Evolutionary conservation across 1,140 invertebrate species (phyloP).

Genomic region (Drosophila erecta): DNA sequence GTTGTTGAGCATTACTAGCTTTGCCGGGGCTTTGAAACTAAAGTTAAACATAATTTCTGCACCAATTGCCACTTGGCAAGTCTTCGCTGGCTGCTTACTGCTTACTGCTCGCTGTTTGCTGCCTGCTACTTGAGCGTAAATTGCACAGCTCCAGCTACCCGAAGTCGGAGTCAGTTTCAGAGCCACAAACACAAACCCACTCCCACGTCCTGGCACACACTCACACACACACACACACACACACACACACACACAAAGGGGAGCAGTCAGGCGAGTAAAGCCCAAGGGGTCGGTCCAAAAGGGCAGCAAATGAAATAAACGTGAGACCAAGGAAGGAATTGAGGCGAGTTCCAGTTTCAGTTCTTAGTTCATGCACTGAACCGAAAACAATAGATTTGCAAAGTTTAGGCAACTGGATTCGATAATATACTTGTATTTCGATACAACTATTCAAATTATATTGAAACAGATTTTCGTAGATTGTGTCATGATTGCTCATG

Average conservation of each 20-base stretch:
- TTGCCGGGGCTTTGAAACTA: conserved; percentile 69
- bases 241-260: conserved; percentile 56
- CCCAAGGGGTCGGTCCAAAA: conserved; percentile 32
- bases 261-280: conserved; percentile 64
- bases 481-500: too few species aligned
- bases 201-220: conserved; percentile 31
- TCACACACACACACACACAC: conserved; percentile 49
- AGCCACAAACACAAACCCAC: conserved; percentile 31
- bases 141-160: conserved; percentile 58
- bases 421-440: too few species aligned
- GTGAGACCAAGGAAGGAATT: conserved; percentile 55
- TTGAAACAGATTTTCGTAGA: too few species aligned
- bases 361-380: conserved; percentile 29
- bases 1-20: conserved; percentile 41
- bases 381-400: too few species aligned
- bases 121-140: conserved; percentile 73
- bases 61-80: conserved; percentile 74
- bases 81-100: conserved; percentile 46
- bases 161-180: conserved; percentile 56
- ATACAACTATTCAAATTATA: too few species aligned
- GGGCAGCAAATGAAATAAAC: conserved; percentile 65
- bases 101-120: conserved; percentile 28
- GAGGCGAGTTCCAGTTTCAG: conserved; percentile 39
- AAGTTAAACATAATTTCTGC: conserved; percentile 82
- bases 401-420: too few species aligned